A percentile compares a stretch with the other conserved stretches of the same genome.
These are phyloP conservation scores for Sericinus montela DNA, from an alignment of 2,888 invertebrate species.

Conservation along the genomic window DNA sequence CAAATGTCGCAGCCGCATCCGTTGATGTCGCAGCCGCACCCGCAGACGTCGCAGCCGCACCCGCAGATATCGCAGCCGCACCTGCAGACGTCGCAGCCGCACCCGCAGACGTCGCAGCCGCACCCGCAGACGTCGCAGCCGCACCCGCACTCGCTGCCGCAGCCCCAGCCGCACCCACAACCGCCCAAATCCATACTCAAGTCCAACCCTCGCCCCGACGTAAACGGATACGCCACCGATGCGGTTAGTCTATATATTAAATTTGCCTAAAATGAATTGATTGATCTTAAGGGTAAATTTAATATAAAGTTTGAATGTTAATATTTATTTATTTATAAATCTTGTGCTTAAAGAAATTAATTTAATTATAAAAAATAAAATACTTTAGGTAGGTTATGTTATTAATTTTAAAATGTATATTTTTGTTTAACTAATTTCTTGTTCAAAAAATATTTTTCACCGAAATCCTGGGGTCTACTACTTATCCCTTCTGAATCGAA, in stretches of 20 bases:
- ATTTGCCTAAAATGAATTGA: too few species aligned
- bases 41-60: neutral
- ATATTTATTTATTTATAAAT: too few species aligned
- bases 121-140: constrained; percentile 19
- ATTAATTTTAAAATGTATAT: too few species aligned
- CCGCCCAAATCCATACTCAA: constrained; percentile 74
- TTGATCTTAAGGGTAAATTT: too few species aligned
- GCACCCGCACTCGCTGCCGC: constrained; percentile 26
- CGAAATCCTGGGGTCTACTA: too few species aligned
- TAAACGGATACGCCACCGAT: constrained; percentile 54
- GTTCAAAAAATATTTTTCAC: too few species aligned
- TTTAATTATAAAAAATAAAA: too few species aligned
- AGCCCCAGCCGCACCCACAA: constrained; percentile 31
- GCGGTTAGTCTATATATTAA: constrained; percentile 25
- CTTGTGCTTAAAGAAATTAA: too few species aligned
- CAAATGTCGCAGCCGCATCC: neutral
- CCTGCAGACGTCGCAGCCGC: neutral
- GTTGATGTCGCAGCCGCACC: constrained; percentile 11
- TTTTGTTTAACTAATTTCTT: too few species aligned
- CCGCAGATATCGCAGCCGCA: neutral
- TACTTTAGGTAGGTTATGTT: too few species aligned
- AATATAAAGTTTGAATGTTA: too few species aligned
- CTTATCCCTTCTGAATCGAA: too few species aligned
- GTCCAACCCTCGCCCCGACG: constrained; percentile 53
- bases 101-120: neutral